Evolutionary conservation across 2,888 invertebrate species (phyloP).

Genomic region (Acanthosoma haemorrhoidale): DNA sequence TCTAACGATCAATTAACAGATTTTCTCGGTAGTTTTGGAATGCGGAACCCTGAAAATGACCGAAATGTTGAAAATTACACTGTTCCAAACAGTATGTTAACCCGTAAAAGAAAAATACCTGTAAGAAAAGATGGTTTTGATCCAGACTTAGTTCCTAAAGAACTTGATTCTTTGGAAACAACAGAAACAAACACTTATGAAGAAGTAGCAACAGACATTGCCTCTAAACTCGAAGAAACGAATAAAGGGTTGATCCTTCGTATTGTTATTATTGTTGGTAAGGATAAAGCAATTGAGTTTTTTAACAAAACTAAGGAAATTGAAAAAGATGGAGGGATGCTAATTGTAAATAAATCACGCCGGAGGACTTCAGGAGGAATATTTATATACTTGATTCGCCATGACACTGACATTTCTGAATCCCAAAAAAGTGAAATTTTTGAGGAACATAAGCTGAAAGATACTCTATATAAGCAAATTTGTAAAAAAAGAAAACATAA

Average conservation of each 20-base stretch:
- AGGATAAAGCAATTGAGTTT: constrained; percentile 31
- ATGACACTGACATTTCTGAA: background rate
- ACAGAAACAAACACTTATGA: constrained; percentile 32
- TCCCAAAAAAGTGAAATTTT: constrained; percentile 31
- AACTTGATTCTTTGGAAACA: constrained; percentile 22
- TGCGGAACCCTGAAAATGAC: constrained; percentile 33
- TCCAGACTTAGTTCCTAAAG: constrained; percentile 26
- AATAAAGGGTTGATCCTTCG: constrained; percentile 30
- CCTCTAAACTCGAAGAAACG: constrained; percentile 30
- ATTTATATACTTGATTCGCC: constrained; percentile 33
- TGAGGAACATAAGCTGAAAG: constrained; percentile 19
- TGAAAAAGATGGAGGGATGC: constrained; percentile 34
- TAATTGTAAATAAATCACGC: constrained; percentile 33
- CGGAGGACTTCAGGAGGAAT: constrained; percentile 35
- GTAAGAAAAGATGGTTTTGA: background rate
- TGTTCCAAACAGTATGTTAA: constrained; percentile 17
- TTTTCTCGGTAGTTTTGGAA: constrained; percentile 33
- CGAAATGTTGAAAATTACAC: constrained; percentile 36
- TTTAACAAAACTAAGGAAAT: constrained; percentile 33
- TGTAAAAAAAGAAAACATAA: background rate
- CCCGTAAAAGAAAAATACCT: constrained; percentile 18
- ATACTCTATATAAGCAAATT: background rate
- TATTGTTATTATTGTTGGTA: constrained; percentile 35
- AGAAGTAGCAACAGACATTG: constrained; percentile 34
- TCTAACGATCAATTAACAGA: constrained; percentile 34